Evolutionary conservation across 2,113 vertebrate genomes (phyloP).

Genomic region (Geococcyx californianus): DNA sequence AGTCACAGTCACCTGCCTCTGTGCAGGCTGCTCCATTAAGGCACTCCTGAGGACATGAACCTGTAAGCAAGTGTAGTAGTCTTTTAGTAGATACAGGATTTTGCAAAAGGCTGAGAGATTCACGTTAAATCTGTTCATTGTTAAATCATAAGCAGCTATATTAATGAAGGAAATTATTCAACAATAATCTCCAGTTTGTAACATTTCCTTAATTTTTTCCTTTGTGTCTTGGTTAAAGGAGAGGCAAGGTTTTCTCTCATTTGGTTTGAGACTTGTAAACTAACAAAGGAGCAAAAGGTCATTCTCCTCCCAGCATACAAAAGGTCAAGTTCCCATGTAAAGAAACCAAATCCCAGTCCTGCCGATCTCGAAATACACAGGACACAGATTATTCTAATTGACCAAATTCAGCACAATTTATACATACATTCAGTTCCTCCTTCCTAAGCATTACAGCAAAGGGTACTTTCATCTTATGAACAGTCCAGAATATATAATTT

Average conservation of each 20-base stretch:
- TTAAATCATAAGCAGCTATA: constrained; percentile 17
- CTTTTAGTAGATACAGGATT: not conserved
- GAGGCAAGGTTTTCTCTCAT: not conserved
- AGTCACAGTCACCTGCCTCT: constrained; percentile 90
- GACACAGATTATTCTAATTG: constrained; percentile 21
- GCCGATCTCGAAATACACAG: constrained; percentile 59
- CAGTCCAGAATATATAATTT: not conserved
- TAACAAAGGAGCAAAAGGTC: constrained; percentile 68
- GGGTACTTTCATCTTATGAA: not conserved
- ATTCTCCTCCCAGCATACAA: constrained; percentile 66
- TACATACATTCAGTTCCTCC: not conserved
- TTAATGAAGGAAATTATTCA: constrained; percentile 51
- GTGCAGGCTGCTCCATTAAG: constrained; percentile 97
- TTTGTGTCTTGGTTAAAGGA: constrained; percentile 53
- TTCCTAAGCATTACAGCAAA: not conserved
- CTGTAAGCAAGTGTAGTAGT: constrained; percentile 58
- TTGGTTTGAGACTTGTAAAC: constrained; percentile 55
- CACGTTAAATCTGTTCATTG: constrained; percentile 3
- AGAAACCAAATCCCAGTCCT: constrained; percentile 66
- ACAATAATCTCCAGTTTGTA: not conserved
- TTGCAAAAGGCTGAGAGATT: constrained; percentile 10
- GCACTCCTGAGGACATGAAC: constrained; percentile 81
- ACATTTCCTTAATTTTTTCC: constrained; percentile 25
- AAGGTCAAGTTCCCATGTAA: constrained; percentile 80
- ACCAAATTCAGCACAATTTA: not conserved